phyloP scores from a whole-genome alignment of 37 sponge, comb jelly and placozoan species.

The Aplysina aerophoba region DNA sequence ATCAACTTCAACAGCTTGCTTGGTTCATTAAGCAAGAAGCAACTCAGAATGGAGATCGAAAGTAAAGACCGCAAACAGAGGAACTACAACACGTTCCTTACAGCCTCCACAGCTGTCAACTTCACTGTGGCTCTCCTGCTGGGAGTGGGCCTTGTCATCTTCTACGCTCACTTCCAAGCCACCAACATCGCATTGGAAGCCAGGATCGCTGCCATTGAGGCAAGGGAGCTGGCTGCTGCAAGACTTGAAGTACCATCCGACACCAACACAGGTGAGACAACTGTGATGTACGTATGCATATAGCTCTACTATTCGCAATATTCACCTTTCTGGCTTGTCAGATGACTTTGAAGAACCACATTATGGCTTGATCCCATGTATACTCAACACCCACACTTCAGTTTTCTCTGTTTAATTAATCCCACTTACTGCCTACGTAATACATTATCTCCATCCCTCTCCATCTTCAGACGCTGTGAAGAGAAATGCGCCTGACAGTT shows the following conservation, averaged over 20 bases:
- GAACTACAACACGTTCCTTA: neutral
- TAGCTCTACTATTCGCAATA: neutral
- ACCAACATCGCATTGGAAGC: neutral
- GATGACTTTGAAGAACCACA: too few species aligned
- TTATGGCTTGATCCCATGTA: neutral
- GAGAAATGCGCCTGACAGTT: too few species aligned
- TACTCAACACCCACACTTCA: too few species aligned
- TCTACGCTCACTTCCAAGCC: constrained; percentile 13
- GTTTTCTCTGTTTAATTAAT: too few species aligned
- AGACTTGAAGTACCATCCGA: too few species aligned
- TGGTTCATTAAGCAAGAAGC: too few species aligned
- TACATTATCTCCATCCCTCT: too few species aligned
- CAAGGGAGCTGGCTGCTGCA: neutral
- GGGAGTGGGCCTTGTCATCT: constrained; percentile 10
- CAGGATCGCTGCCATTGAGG: neutral
- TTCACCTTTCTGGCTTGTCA: too few species aligned
- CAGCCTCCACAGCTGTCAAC: constrained; percentile 6
- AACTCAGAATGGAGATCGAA: neutral
- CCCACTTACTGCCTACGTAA: too few species aligned
- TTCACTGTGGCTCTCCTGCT: constrained; percentile 22
- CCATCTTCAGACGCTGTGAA: too few species aligned
- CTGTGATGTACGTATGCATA: neutral
- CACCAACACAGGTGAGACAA: too few species aligned
- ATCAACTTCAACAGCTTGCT: too few species aligned
- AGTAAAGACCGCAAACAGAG: neutral